Base-by-base conservation (phyloP, 2,113 vertebrate genomes). In the Cebus imitator region DNA sequence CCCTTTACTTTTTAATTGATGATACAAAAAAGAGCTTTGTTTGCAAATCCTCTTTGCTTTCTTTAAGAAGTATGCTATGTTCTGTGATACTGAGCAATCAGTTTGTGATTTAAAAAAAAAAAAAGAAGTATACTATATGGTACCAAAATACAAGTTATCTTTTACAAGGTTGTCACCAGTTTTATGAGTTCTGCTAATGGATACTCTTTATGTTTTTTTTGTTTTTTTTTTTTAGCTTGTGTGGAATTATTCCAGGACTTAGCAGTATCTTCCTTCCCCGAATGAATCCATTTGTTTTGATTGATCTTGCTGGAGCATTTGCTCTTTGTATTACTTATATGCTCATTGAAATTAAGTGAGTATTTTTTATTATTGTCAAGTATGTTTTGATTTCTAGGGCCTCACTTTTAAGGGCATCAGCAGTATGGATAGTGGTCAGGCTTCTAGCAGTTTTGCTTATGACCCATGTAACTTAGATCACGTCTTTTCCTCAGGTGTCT, bases 221-320 rank as follows among this genome's bases (percentile, higher is more conserved):
- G 43, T 40, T 90, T 98, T 94, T 90, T n/a, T 93, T 64, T 64
- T 97, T 11, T 97, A 99, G 99, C 96, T 96, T 99, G 97, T 99
- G 99, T 94, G 99, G 99, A 90, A 98, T 99, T 91, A 98, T 99
- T 61, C 99, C 99, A 48, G 99, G 99, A 23, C 90, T 99, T 88
- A 99, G 99, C 98, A 99, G 99, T 85, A 98, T 99, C 87, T 99
- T 99, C 95, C 99, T 99, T 95, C 99, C 99, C 85, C 99, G 99
- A 13, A 99, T 99, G 99, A 99, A 99, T 98, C 99, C 99, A 35
- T 99, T 99, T 89, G 99, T 99, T 91, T 98, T 99, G 95, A 99
- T 99, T 97, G 99, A 99, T 98, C 97, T 99, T 98, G 99, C 99
- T 14, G 99, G 99, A 98, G 99, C 99, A 5, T 98, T 99, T 70